Base-by-base conservation (phyloP, 2,113 vertebrate species). In the Australoheros scitulus region DNA sequence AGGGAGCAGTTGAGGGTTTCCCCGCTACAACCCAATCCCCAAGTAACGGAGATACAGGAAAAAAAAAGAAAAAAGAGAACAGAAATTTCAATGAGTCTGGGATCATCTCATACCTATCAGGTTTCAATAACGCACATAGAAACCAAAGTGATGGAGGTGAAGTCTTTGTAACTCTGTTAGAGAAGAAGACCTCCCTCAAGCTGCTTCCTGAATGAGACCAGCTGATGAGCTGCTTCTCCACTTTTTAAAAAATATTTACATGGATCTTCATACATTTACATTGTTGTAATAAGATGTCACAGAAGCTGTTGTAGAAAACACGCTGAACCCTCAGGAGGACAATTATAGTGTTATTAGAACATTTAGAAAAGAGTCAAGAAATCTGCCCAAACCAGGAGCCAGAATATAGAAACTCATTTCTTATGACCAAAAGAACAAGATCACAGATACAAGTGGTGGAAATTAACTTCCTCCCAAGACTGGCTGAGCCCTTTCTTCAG, bases 311-410 rank as follows among this genome's bases (percentile, higher is more conserved):
- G 34, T 0, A 63, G 34, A 64, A 41, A n/a, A 63, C 0, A 3
- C 8, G 32, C 29, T 0, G 60, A 34, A n/a, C 0, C n/a, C 32
- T 38, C 32, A 63, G 61, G 61, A 38, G 61, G 10, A 4, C 0
- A 3, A 63, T 64, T 8, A 64, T 41, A 41, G 38, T 41, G 11
- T 11, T 64, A 7, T 41, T 22, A 22, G 1, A 22, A 22, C 4
- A 5, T 2, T 63, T 2, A 52, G 17, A 63, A 63, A 18, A 64
- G 36, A 41, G 0, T 1, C 6, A 15, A 15, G 36, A 41, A 41
- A 22, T 5, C 61, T 5, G 11, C 34, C 61, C 1, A 24, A 64
- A 64, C n/a, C 14, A 41, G 34, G 36, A 63, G 38, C 36, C 13
- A 38, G 0, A 3, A 38, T 14, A 0, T 26, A 26, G 26, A 29